Evolutionary conservation across 2,888 invertebrate genomes (phyloP).

Genomic region (Protodeltote pygarga): DNA sequence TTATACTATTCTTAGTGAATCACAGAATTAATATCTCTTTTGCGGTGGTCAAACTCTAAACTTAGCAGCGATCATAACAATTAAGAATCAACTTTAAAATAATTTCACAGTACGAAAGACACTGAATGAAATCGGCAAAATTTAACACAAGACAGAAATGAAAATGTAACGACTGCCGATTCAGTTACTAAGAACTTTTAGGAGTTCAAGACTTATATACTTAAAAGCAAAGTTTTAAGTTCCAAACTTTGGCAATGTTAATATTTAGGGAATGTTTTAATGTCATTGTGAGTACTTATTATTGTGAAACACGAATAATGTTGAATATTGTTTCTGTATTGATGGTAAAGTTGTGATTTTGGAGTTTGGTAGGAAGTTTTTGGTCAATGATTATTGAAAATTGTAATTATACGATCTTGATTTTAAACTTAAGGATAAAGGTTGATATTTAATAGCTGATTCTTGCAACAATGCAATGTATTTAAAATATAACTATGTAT

Average conservation of each 20-base stretch:
- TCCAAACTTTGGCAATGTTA: constrained; percentile 41
- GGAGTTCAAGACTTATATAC: constrained; percentile 19
- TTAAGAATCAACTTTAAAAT: not conserved
- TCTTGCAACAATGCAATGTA: too few species aligned
- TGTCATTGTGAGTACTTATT: constrained; percentile 37
- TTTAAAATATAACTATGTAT: too few species aligned
- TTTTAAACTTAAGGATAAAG: too few species aligned
- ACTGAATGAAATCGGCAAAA: constrained; percentile 11
- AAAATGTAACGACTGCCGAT: constrained; percentile 20
- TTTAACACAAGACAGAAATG: constrained; percentile 18
- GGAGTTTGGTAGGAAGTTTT: constrained; percentile 6
- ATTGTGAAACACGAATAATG: constrained; percentile 28
- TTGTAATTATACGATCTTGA: not conserved
- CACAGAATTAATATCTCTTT: too few species aligned
- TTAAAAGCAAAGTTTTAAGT: constrained; percentile 50
- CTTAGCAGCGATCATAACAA: too few species aligned
- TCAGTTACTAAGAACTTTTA: constrained; percentile 26
- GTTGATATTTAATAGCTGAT: not conserved
- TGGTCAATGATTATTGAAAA: constrained; percentile 3
- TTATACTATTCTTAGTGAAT: too few species aligned
- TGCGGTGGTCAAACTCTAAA: too few species aligned
- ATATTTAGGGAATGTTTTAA: constrained; percentile 39
- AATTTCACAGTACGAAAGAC: not conserved
- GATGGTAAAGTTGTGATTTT: constrained; percentile 21
- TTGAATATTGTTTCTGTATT: constrained; percentile 23